Conservation (phyloP, 2,113 vertebrate species). For the Ophthalmolycus amberensis region DNA sequence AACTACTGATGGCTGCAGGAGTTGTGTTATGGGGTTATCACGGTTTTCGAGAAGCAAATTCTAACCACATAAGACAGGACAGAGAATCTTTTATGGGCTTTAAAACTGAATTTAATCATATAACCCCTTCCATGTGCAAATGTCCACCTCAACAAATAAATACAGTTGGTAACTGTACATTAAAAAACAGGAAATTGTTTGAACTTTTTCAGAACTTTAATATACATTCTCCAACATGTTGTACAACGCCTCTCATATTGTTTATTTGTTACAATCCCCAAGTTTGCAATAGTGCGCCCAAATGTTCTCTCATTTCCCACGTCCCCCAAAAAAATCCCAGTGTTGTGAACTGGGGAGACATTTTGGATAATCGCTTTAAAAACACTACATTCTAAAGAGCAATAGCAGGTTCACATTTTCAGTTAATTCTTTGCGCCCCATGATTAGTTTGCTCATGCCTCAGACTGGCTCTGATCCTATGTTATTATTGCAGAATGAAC, state of each 20-base stretch:
- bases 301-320: neutral
- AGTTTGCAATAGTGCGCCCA: too few species aligned
- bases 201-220: neutral
- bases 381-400: neutral
- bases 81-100: neutral
- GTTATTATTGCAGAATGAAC: constrained; percentile 33
- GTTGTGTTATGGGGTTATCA: neutral
- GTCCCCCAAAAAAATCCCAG: neutral
- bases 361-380: neutral
- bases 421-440: neutral
- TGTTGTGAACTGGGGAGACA: neutral
- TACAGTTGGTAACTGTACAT: constrained; percentile 31
- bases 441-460: constrained; percentile 28
- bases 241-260: neutral
- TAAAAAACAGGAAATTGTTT: neutral
- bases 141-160: constrained; percentile 18
- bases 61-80: neutral
- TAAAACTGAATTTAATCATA: constrained; percentile 47
- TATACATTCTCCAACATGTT: neutral
- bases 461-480: neutral
- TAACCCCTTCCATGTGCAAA: constrained; percentile 24
- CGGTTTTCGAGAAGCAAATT: neutral
- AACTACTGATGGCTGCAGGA: neutral
- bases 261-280: neutral
- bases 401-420: constrained; percentile 1